These are phyloP conservation scores for Helicoverpa zea DNA, from an alignment of 1,140 invertebrate genomes.

Conservation along the genomic window DNA sequence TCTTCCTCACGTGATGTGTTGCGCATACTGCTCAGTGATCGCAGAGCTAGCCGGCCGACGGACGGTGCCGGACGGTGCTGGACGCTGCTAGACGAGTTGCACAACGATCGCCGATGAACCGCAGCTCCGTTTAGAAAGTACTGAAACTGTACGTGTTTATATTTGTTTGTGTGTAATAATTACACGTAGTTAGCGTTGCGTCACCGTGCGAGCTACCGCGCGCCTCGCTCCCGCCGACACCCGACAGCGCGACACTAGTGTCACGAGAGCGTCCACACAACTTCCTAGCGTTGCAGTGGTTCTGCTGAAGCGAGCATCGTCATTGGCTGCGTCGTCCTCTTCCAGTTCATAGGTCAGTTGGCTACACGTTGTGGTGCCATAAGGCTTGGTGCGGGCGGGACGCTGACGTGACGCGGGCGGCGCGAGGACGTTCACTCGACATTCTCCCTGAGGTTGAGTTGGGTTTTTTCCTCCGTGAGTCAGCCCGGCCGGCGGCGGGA, in stretches of 20 bases:
- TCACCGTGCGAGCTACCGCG: not conserved
- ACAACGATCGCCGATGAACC: conserved; percentile 24
- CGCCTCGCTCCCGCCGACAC: too few relatives aligned
- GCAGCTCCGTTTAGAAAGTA: conserved; percentile 39
- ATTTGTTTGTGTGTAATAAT: conserved; percentile 35
- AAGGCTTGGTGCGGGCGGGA: not conserved
- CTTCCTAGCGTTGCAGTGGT: too few relatives aligned
- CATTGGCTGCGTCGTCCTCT: too few relatives aligned
- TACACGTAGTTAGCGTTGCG: conserved; percentile 17
- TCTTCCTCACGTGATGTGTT: too few relatives aligned
- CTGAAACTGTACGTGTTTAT: conserved; percentile 22
- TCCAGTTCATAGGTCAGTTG: too few relatives aligned
- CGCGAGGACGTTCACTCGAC: conserved; percentile 33
- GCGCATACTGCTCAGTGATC: too few relatives aligned
- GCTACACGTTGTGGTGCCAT: not conserved
- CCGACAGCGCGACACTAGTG: too few relatives aligned
- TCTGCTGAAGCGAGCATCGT: too few relatives aligned
- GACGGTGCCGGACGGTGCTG: too few relatives aligned
- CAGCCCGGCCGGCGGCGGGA: not conserved
- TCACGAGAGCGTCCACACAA: too few relatives aligned
- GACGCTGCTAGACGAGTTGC: not conserved
- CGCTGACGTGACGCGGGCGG: not conserved
- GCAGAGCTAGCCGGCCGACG: not conserved
- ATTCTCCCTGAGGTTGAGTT: conserved; percentile 32
- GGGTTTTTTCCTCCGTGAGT: conserved; percentile 52